phyloP scores from a whole-genome alignment of 2,888 invertebrate species.

The Coelogynopora nodosa region DNA sequence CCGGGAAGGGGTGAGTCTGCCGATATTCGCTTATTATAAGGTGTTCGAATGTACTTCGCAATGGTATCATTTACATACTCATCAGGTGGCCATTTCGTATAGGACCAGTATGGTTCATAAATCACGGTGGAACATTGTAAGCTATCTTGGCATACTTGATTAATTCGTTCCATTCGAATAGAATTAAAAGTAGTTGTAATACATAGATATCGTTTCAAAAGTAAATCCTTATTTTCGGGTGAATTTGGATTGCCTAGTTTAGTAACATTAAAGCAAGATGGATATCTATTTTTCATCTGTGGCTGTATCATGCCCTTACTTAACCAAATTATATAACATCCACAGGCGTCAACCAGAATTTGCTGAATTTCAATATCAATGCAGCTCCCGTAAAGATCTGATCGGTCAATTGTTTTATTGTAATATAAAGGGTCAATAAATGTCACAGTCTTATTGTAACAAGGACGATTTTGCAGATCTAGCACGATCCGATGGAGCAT shows the following conservation, averaged over 20 bases:
- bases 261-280: background rate
- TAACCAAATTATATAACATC: background rate
- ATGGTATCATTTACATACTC: background rate
- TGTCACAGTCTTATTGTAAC: background rate
- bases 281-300: background rate
- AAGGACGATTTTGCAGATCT: background rate
- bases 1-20: background rate
- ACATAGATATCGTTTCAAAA: background rate
- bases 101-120: constrained; percentile 11
- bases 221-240: background rate
- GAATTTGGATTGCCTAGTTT: background rate
- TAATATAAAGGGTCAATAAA: background rate
- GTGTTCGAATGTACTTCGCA: background rate
- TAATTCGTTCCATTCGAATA: background rate
- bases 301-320: background rate
- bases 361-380: background rate
- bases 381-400: background rate
- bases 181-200: background rate
- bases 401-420: background rate
- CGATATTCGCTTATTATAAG: background rate
- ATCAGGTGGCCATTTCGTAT: background rate
- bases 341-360: background rate
- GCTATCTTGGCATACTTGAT: background rate
- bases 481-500: background rate
- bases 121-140: background rate